phyloP scores from a whole-genome alignment of 1,140 invertebrate genomes.

The Lasaia peninsularis region DNA sequence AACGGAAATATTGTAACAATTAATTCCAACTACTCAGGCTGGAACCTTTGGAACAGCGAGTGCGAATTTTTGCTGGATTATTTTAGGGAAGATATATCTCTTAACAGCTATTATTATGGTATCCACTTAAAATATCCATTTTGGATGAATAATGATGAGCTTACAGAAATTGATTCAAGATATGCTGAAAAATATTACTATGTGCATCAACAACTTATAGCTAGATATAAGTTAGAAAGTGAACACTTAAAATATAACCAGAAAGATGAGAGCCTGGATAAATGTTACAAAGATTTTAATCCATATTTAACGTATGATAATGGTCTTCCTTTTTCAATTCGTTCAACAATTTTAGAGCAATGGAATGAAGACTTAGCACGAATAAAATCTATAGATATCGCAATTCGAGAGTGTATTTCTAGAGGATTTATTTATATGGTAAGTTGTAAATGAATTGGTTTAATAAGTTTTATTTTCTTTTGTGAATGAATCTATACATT shows the following conservation, averaged over 20 bases:
- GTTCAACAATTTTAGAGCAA: constrained; percentile 39
- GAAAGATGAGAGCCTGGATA: constrained; percentile 23
- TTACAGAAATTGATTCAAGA: constrained; percentile 75
- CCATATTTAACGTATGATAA: constrained; percentile 59
- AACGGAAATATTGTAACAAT: constrained; percentile 44
- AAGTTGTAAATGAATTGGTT: too few species aligned
- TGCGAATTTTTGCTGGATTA: constrained; percentile 82
- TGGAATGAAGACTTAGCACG: constrained; percentile 44
- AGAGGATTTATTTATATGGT: constrained; percentile 58
- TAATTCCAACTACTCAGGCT: constrained; percentile 78
- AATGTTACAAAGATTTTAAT: constrained; percentile 44
- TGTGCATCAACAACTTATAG: constrained; percentile 79
- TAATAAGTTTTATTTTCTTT: too few species aligned
- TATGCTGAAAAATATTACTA: constrained; percentile 80
- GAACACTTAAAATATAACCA: constrained; percentile 42
- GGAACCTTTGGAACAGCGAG: constrained; percentile 69
- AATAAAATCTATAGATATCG: constrained; percentile 55
- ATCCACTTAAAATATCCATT: constrained; percentile 82
- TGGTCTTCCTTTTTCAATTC: constrained; percentile 53
- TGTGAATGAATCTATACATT: too few species aligned
- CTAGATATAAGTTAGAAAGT: constrained; percentile 83
- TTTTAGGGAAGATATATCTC: constrained; percentile 84
- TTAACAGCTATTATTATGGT: constrained; percentile 86
- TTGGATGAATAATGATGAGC: constrained; percentile 79
- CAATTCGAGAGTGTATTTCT: constrained; percentile 55